Base-by-base conservation (phyloP, 2,888 invertebrate species). In the Gari tellinella region DNA sequence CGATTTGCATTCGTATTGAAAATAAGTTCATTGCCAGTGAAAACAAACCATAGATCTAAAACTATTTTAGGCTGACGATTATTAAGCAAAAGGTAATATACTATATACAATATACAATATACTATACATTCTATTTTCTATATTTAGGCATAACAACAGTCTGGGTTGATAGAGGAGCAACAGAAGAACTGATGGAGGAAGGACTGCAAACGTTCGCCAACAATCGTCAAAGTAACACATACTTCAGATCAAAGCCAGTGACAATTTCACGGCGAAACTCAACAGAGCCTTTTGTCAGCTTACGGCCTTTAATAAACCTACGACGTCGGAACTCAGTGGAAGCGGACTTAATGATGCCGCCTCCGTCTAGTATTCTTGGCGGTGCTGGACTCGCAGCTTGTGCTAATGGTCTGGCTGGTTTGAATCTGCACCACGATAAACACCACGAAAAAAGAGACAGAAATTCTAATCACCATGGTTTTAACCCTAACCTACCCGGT, bases 181-280 rank as follows among this genome's bases (percentile, higher is more conserved):
- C 83, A 0, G 83, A 83, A 26, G 83, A 83, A 64, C 61, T 83
- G 7, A 60, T 83, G 48, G 83, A 83, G 14, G 81, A 83, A 26
- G 83, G 73, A 2, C 79, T 83, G 40, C 73, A 73, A 37, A 80
- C 72, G 10, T 83, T 79, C 57, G 73, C 76, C 0, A 75, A 80
- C 45, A 83, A 83, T 51, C 76, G 78, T 46, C 64, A 73, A n/a
- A 78, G 78, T 45, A 61, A 58, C 40, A 74, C 72, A n/a, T 78
- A 78, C 61, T 78, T 72, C 74, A 58, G 78, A 17, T 74, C 78
- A 15, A 78, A 74, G 46, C 78, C 78, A 2, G 78, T 78, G 23
- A 61, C 78, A 19, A 70, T 78, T 21, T 78, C 78, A 5, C 73
- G 78, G 4, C 66, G 78, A 19, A 78, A 78, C 60, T 78, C 78